These are phyloP conservation scores for Drosophila ironensis DNA, from an alignment of 1,140 invertebrate genomes.

Conservation along the genomic window DNA sequence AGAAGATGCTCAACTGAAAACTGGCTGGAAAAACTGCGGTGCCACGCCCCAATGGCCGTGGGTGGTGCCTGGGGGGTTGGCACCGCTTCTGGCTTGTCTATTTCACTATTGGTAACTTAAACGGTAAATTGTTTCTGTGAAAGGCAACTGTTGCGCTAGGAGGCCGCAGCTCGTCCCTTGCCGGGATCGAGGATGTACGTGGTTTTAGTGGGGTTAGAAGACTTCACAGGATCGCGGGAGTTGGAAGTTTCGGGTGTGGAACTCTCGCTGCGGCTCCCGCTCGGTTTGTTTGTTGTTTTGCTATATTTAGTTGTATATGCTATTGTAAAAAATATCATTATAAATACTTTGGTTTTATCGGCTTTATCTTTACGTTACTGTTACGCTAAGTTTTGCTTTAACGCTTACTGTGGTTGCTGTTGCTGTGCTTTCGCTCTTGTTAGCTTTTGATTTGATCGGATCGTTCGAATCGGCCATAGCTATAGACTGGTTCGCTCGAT, in stretches of 20 bases:
- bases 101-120: constrained; percentile 80
- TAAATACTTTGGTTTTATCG: constrained; percentile 56
- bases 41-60: constrained; percentile 18
- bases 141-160: constrained; percentile 73
- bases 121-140: constrained; percentile 80
- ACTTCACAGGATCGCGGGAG: not conserved
- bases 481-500: constrained; percentile 40
- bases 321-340: constrained; percentile 81
- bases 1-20: constrained; percentile 60
- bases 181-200: not conserved
- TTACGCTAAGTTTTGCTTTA: constrained; percentile 46
- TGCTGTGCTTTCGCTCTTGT: constrained; percentile 52
- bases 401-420: constrained; percentile 55
- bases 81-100: constrained; percentile 67
- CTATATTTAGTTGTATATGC: constrained; percentile 74
- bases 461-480: constrained; percentile 64
- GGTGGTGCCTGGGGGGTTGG: not conserved
- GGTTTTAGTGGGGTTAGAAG: too few species aligned
- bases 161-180: constrained; percentile 44
- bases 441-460: constrained; percentile 63
- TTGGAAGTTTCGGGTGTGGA: not conserved
- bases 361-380: constrained; percentile 50
- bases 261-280: constrained; percentile 36
- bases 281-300: constrained; percentile 75
- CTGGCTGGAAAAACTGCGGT: constrained; percentile 64